phyloP scores from a whole-genome alignment of 2,113 vertebrate genomes.

The Kryptolebias marmoratus region DNA sequence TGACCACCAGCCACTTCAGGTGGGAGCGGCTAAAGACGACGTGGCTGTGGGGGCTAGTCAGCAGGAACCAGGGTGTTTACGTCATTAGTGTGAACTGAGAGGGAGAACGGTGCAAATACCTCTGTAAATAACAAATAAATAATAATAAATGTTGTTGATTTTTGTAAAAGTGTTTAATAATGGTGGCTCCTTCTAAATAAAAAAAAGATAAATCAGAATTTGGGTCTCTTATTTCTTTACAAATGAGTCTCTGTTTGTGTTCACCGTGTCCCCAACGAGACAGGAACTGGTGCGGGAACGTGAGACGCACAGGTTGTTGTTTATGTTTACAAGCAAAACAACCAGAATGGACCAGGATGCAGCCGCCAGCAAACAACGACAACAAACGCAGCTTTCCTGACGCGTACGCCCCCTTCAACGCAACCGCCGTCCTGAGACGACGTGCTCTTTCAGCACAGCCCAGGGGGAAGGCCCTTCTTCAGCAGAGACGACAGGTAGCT shows the following conservation, averaged over 20 bases:
- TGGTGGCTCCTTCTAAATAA: constrained; percentile 35
- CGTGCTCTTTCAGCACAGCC: constrained; percentile 70
- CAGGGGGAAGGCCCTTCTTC: constrained; percentile 91
- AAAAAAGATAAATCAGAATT: constrained; percentile 1
- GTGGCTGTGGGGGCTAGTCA: constrained; percentile 22
- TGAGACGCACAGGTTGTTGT: neutral
- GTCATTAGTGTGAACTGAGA: constrained; percentile 31
- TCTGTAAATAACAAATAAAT: constrained; percentile 9
- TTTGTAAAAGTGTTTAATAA: constrained; percentile 59
- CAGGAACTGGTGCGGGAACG: neutral
- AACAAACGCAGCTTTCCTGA: neutral
- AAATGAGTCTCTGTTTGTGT: neutral
- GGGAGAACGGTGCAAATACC: neutral
- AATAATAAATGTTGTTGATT: constrained; percentile 13
- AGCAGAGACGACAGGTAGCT: constrained; percentile 92
- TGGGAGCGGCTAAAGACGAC: constrained; percentile 53
- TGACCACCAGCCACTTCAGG: constrained; percentile 73
- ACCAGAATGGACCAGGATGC: neutral
- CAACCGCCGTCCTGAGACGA: neutral
- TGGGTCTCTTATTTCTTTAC: neutral
- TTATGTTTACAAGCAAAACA: neutral
- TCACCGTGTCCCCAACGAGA: accelerated
- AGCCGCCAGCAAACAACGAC: neutral
- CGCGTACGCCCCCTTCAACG: neutral
- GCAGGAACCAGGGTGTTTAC: constrained; percentile 64